phyloP scores from a whole-genome alignment of 1,140 invertebrate species.

The Hylaeus volcanicus region DNA sequence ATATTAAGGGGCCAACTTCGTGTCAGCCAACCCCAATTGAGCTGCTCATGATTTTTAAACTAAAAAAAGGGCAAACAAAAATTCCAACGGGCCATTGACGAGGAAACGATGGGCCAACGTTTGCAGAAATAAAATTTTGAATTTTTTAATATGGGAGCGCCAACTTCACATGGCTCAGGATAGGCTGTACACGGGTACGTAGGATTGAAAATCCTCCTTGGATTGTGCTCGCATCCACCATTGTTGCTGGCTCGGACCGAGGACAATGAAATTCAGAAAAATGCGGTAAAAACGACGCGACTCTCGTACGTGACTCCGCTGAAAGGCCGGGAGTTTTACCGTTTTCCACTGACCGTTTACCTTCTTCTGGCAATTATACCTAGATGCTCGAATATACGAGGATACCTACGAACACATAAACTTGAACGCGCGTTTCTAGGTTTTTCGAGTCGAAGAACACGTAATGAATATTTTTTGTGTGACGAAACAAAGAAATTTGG shows the following conservation, averaged over 20 bases:
- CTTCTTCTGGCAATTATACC: slow-evolving; percentile 49
- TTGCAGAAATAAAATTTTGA: too few species aligned
- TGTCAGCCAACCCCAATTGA: too few species aligned
- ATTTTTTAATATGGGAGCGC: too few species aligned
- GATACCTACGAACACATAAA: background rate
- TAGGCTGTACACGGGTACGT: slow-evolving; percentile 36
- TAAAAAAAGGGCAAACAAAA: too few species aligned
- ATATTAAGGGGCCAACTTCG: too few species aligned
- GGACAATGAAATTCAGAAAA: slow-evolving; percentile 64
- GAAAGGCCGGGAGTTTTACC: slow-evolving; percentile 42
- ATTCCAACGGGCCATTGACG: too few species aligned
- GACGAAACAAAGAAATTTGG: too few species aligned
- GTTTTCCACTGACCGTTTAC: background rate
- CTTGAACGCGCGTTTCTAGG: background rate
- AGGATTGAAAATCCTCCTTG: slow-evolving; percentile 59
- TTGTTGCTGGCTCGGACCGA: slow-evolving; percentile 53
- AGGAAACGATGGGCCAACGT: too few species aligned
- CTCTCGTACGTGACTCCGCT: slow-evolving; percentile 32
- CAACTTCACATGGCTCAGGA: too few species aligned
- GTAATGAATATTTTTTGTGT: too few species aligned
- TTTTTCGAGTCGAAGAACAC: too few species aligned
- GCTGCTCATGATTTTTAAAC: too few species aligned
- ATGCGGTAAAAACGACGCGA: slow-evolving; percentile 35
- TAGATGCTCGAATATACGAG: slow-evolving; percentile 20
- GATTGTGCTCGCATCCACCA: slow-evolving; percentile 49